Base-by-base conservation (phyloP, 2,797 vertebrate genomes). In the Echeneis naucrates region DNA sequence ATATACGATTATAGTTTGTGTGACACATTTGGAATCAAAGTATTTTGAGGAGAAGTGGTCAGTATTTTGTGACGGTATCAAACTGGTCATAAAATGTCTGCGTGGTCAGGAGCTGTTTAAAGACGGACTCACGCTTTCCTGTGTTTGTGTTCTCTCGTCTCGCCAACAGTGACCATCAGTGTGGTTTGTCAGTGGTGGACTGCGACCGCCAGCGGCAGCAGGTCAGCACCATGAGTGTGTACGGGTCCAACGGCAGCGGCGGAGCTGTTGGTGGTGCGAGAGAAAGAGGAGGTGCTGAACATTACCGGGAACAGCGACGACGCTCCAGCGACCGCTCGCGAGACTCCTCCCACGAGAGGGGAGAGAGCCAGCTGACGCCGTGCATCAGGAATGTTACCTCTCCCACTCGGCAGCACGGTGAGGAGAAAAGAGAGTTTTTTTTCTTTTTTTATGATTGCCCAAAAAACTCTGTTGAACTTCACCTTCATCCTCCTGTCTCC, bases 341-440 rank as follows among this genome's bases (percentile, higher is more conserved):
- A 11, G 98, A 99, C 89, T 98, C 97, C 0, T 99, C 97, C 68
- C 97, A 98, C 0, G 98, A 99, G 88, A 94, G 97, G 87, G 93
- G 91, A 21, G 97, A 99, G 82, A 94, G 96, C 61, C 97, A 98
- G 76, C 95, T 99, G 76, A 99, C 97, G 45, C 98, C 98, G 0
- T 99, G 98, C 93, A 99, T 99, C 91, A 94, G 98, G 88, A 99
- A 99, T 54, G 94, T 99, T 54, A 97, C 96, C 8, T 99, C 98
- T 33, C 97, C 98, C 58, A 99, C 98, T 19, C 94, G 97, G n/a
- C 98, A 99, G 75, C 95, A 94, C 0, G 93, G 95, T 95, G 79
- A 93, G 86, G n/a, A 56, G 32, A 8, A 16, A 16, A 1, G 2
- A 10, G 8, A 11, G 8, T 26, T 19, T 7, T 14, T 2, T 7